Evolutionary conservation across 1,140 invertebrate species (phyloP).

Genomic region (Drosophila kanapiae): DNA sequence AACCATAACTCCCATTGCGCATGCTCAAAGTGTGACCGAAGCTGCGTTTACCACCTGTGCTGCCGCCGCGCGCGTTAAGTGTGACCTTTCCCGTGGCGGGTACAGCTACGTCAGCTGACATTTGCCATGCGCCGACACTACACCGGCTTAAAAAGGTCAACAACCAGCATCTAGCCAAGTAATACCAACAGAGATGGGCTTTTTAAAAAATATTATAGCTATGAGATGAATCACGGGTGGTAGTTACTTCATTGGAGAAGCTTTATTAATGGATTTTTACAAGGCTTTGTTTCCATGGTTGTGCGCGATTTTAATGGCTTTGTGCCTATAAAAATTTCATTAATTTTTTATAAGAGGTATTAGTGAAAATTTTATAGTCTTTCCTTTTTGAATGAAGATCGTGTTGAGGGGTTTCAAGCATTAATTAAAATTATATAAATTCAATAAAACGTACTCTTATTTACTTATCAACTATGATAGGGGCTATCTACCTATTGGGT

Average conservation of each 20-base stretch:
- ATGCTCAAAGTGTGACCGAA: conserved; percentile 48
- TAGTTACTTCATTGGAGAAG: conserved; percentile 2
- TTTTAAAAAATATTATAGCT: conserved; percentile 3
- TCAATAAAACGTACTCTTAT: too few relatives aligned
- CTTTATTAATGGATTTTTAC: conserved; percentile 18
- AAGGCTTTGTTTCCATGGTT: neutral
- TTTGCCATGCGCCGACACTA: conserved; percentile 47
- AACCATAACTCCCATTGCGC: conserved; percentile 42
- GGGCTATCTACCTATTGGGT: neutral
- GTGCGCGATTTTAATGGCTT: neutral
- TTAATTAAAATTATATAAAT: neutral
- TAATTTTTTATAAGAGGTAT: conserved; percentile 12
- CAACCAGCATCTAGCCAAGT: conserved; percentile 6
- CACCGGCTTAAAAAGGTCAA: conserved; percentile 38
- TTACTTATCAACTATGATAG: conserved; percentile 1
- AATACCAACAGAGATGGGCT: neutral
- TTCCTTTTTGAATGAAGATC: neutral
- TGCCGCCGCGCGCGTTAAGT: conserved; percentile 14
- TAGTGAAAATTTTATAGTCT: conserved; percentile 9
- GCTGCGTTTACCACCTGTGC: conserved; percentile 22
- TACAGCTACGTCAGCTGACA: conserved; percentile 31
- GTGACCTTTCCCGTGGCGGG: conserved; percentile 42
- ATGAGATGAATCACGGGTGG: conserved; percentile 6
- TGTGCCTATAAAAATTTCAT: conserved; percentile 16
- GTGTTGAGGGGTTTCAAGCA: neutral